Evolutionary conservation across 2,888 invertebrate species (phyloP).

Genomic region (Conistra vaccinii): DNA sequence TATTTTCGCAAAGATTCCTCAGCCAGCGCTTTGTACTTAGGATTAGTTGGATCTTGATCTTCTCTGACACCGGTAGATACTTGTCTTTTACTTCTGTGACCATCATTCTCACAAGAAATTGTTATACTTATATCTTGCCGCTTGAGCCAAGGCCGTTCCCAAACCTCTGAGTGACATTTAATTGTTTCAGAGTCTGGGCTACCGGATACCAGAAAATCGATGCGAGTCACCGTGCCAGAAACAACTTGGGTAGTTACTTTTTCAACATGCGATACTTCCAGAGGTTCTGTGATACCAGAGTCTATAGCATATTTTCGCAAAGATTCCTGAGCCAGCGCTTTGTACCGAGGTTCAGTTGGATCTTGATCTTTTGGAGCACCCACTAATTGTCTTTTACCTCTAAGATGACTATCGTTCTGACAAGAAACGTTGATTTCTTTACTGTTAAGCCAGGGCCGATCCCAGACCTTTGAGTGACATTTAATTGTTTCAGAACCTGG

Average conservation of each 20-base stretch:
- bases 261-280: slow-evolving; percentile 50
- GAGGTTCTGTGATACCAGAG: slow-evolving; percentile 24
- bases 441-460: too few species aligned
- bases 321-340: slow-evolving; percentile 38
- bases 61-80: neutral
- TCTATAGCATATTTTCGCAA: slow-evolving; percentile 25
- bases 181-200: neutral
- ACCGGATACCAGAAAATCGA: slow-evolving; percentile 57
- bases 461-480: slow-evolving; percentile 48
- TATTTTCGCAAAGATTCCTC: too few species aligned
- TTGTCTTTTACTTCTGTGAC: too few species aligned
- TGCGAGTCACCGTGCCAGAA: slow-evolving; percentile 61
- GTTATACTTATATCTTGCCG: too few species aligned
- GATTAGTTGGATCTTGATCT: neutral
- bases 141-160: slow-evolving; percentile 60
- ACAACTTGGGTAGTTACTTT: slow-evolving; percentile 69
- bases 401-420: neutral
- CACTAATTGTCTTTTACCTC: neutral
- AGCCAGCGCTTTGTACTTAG: too few species aligned
- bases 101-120: too few species aligned
- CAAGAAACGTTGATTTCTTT: slow-evolving; percentile 28
- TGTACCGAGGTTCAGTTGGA: neutral
- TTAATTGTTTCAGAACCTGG: neutral
- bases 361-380: neutral
- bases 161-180: slow-evolving; percentile 62